Evolutionary conservation across 2,888 invertebrate genomes (phyloP).

Genomic region (Augochlorella aurata): DNA sequence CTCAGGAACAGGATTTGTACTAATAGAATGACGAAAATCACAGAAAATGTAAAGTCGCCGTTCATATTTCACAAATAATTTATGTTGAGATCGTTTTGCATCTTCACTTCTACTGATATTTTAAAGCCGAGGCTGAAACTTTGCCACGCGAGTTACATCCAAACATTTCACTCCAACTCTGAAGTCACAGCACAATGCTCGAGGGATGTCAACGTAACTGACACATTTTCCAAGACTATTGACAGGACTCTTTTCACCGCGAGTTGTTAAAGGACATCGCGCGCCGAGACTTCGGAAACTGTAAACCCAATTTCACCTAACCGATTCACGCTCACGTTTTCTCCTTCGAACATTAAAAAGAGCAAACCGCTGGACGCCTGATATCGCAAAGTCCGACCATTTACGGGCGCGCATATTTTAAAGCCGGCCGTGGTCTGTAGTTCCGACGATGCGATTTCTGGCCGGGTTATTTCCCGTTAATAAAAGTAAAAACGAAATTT

Average conservation of each 20-base stretch:
- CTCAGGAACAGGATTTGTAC: no score
- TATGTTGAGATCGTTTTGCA: not conserved
- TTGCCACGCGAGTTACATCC: not conserved
- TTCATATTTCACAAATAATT: no score
- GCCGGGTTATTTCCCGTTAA: not conserved
- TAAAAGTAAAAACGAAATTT: not conserved
- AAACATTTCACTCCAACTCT: not conserved
- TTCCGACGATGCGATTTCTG: not conserved
- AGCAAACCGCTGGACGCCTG: not conserved
- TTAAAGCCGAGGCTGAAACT: not conserved
- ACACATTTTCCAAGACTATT: not conserved
- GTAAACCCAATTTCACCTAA: slow-evolving; percentile 2
- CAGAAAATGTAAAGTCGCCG: no score
- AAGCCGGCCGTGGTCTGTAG: not conserved
- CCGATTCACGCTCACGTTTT: slow-evolving; percentile 9
- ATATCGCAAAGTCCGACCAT: not conserved
- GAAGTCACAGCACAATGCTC: not conserved
- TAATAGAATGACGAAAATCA: no score
- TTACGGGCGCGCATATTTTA: not conserved
- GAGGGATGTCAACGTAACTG: not conserved
- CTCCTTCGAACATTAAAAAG: slow-evolving; percentile 12
- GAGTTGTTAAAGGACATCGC: not conserved
- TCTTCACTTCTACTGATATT: not conserved
- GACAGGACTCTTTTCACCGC: not conserved
- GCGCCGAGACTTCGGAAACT: not conserved